Evolutionary conservation across 2,888 invertebrate genomes (phyloP).

Genomic region (Clitarchus hookeri): DNA sequence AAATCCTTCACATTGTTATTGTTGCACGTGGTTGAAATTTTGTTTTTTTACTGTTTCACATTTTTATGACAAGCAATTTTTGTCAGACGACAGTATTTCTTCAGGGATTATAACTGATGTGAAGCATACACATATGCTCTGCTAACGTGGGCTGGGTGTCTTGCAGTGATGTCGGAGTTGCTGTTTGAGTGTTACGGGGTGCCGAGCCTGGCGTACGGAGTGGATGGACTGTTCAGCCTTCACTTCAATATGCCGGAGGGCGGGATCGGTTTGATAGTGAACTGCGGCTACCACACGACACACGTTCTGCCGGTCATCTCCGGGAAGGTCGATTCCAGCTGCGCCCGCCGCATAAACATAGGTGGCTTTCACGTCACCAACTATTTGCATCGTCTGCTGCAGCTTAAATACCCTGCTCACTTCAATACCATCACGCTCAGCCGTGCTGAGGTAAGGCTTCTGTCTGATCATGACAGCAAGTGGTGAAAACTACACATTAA

Average conservation of each 20-base stretch:
- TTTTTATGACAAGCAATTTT: too few relatives aligned
- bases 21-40: too few relatives aligned
- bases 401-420: conserved; percentile 92
- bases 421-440: conserved; percentile 84
- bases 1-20: too few relatives aligned
- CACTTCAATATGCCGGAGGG: conserved; percentile 59
- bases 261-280: conserved; percentile 75
- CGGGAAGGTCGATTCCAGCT: conserved; percentile 68
- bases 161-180: conserved; percentile 90
- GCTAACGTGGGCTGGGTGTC: neutral
- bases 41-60: too few relatives aligned
- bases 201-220: conserved; percentile 83
- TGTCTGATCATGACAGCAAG: too few relatives aligned
- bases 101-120: too few relatives aligned
- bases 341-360: conserved; percentile 81
- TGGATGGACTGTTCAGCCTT: conserved; percentile 80
- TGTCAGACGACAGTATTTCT: too few relatives aligned
- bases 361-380: conserved; percentile 85
- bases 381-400: conserved; percentile 84
- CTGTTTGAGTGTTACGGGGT: conserved; percentile 91
- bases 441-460: conserved; percentile 69
- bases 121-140: too few relatives aligned
- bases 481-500: too few relatives aligned
- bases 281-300: conserved; percentile 85
- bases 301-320: conserved; percentile 84